A percentile compares a stretch with the other conserved stretches of the same genome.
phyloP scores from a whole-genome alignment of 1,140 invertebrate species.

The Macrocentrus cingulum region DNA sequence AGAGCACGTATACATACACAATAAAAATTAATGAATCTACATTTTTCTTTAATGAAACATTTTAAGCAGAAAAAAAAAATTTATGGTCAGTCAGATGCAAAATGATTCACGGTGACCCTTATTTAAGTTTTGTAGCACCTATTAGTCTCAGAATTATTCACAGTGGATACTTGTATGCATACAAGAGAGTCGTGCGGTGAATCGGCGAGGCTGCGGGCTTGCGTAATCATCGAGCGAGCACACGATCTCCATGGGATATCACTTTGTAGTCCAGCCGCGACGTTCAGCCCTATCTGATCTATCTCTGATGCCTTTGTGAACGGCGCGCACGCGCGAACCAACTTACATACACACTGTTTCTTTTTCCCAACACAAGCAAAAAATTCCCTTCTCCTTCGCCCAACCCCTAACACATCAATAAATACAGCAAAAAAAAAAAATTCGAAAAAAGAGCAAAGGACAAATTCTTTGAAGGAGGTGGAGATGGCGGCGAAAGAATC shows the following conservation, averaged over 20 bases:
- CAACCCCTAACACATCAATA: too few species aligned
- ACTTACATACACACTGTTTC: too few species aligned
- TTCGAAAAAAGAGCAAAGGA: constrained; percentile 14
- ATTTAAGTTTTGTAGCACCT: constrained; percentile 3
- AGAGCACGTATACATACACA: too few species aligned
- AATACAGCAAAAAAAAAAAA: too few species aligned
- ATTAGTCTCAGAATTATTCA: background rate
- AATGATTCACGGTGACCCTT: background rate
- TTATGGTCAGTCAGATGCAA: too few species aligned
- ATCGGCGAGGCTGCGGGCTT: constrained; percentile 33
- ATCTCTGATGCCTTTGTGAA: constrained; percentile 41
- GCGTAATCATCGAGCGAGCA: constrained; percentile 42
- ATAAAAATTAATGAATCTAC: too few species aligned
- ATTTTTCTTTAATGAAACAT: too few species aligned
- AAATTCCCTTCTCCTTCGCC: too few species aligned
- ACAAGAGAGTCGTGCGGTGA: constrained; percentile 17
- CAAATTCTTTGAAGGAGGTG: background rate
- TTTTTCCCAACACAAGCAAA: too few species aligned
- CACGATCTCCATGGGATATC: constrained; percentile 48
- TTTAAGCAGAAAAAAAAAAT: too few species aligned
- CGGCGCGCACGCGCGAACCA: constrained; percentile 25
- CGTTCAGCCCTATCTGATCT: constrained; percentile 44
- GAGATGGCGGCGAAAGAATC: background rate
- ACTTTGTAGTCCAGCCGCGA: constrained; percentile 49
- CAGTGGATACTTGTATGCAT: background rate